Evolutionary conservation across 2,888 invertebrate genomes (phyloP).

Genomic region (Brassicogethes aeneus): DNA sequence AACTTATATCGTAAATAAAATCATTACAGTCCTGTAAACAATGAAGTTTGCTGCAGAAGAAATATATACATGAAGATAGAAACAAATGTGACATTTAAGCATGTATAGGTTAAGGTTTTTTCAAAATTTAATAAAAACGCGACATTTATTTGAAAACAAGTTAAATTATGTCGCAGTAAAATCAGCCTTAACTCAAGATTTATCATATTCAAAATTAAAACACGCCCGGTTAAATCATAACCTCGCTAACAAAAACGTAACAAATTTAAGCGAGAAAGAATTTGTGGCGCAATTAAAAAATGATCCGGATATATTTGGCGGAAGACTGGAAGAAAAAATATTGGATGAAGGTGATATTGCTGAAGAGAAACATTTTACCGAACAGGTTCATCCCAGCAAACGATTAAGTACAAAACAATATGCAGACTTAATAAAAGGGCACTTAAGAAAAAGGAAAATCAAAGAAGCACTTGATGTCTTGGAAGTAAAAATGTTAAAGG

Average conservation of each 20-base stretch:
- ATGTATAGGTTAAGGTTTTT: too few species aligned
- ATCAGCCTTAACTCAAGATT: too few species aligned
- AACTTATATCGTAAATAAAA: too few species aligned
- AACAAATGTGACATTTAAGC: too few species aligned
- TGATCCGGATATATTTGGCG: slow-evolving; percentile 54
- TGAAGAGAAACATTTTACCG: slow-evolving; percentile 51
- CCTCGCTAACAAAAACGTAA: background rate
- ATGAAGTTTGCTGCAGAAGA: too few species aligned
- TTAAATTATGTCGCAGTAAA: too few species aligned
- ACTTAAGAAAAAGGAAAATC: slow-evolving; percentile 53
- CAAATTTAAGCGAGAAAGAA: slow-evolving; percentile 22
- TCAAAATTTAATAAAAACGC: too few species aligned
- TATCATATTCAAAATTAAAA: too few species aligned
- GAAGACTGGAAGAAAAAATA: slow-evolving; percentile 29
- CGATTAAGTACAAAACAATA: slow-evolving; percentile 57
- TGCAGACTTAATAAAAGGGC: slow-evolving; percentile 60
- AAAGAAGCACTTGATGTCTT: slow-evolving; percentile 72
- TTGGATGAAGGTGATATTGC: slow-evolving; percentile 49
- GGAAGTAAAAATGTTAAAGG: slow-evolving; percentile 65
- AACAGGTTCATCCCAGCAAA: slow-evolving; percentile 41
- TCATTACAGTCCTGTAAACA: too few species aligned
- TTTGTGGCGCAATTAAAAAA: slow-evolving; percentile 32
- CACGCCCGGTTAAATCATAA: too few species aligned
- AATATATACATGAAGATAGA: too few species aligned
- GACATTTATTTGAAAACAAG: too few species aligned